A percentile compares a stretch with the other conserved stretches of the same genome.
These are phyloP conservation scores for Genyomyrus donnyi DNA, from an alignment of 2,113 vertebrate species.

Conservation along the genomic window DNA sequence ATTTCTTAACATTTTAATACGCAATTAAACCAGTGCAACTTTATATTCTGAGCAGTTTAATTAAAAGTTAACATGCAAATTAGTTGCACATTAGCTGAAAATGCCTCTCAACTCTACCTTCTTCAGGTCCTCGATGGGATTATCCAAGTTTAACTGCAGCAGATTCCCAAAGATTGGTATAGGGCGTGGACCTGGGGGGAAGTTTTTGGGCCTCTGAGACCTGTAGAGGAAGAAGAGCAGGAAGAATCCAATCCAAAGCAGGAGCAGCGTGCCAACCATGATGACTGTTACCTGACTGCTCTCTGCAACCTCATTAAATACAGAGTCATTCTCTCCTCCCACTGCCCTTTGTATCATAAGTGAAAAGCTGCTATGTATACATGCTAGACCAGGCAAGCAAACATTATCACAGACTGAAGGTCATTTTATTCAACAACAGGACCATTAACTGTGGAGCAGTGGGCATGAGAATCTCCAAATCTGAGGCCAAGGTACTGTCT, in stretches of 20 bases:
- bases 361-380: too few relatives aligned
- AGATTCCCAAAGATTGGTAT: conserved; percentile 56
- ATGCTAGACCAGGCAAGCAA: too few relatives aligned
- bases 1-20: neutral
- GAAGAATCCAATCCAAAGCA: conserved; percentile 35
- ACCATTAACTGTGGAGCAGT: neutral
- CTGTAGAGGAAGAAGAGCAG: conserved; percentile 37
- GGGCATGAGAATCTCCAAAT: neutral
- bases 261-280: conserved; percentile 31
- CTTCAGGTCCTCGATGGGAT: conserved; percentile 54
- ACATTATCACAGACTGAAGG: neutral
- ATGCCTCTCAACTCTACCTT: conserved; percentile 37
- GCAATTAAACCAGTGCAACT: neutral
- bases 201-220: conserved; percentile 52
- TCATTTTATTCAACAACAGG: neutral
- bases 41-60: neutral
- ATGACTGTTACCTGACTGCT: conserved; percentile 13
- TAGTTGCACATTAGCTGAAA: neutral
- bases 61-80: neutral
- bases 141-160: conserved; percentile 42
- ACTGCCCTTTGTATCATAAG: neutral
- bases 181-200: conserved; percentile 53
- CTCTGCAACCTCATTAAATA: neutral
- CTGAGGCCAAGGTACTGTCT: neutral
- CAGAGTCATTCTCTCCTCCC: neutral